Conservation (phyloP, 2,888 invertebrate genomes). For the Tetropium fuscum region DNA sequence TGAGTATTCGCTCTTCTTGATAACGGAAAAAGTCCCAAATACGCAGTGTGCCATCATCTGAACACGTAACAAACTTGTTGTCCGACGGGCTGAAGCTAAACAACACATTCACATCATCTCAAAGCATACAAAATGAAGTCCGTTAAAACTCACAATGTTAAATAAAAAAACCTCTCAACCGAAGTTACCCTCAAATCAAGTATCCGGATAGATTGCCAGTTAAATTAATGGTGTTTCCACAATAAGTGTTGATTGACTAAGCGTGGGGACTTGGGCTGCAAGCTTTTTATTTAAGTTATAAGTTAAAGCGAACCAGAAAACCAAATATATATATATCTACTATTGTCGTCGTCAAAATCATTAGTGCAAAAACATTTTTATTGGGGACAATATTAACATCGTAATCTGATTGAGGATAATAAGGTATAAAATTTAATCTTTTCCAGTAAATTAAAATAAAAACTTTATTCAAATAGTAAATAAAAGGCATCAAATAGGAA, state of each 20-base stretch:
- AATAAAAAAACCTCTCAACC: slow-evolving; percentile 25
- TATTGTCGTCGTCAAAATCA: slow-evolving; percentile 31
- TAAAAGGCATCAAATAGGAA: slow-evolving; percentile 17
- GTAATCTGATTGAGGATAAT: slow-evolving; percentile 16
- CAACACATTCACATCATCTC: slow-evolving; percentile 41
- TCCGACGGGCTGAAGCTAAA: slow-evolving; percentile 98
- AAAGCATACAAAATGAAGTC: slow-evolving; percentile 19
- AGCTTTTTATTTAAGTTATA: slow-evolving; percentile 24
- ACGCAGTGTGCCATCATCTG: slow-evolving; percentile 98
- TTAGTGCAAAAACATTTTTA: slow-evolving; percentile 46
- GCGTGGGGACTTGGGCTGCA: slow-evolving; percentile 14
- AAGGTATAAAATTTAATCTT: slow-evolving; percentile 9
- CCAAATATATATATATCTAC: slow-evolving; percentile 19
- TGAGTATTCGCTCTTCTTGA: slow-evolving; percentile 93
- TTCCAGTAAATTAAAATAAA: slow-evolving; percentile 27
- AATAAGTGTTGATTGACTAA: no score
- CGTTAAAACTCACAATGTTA: slow-evolving; percentile 22
- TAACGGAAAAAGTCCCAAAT: slow-evolving; percentile 99
- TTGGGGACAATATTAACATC: slow-evolving; percentile 4
- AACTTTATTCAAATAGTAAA: slow-evolving; percentile 16
- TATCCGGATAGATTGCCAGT: no score
- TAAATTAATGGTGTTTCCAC: no score
- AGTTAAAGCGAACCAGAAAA: slow-evolving; percentile 19
- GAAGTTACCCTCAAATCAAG: slow-evolving; percentile 13
- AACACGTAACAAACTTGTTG: slow-evolving; percentile 98